Conservation (phyloP, 2,113 vertebrate genomes). For the Nycticryphes semicollaris region DNA sequence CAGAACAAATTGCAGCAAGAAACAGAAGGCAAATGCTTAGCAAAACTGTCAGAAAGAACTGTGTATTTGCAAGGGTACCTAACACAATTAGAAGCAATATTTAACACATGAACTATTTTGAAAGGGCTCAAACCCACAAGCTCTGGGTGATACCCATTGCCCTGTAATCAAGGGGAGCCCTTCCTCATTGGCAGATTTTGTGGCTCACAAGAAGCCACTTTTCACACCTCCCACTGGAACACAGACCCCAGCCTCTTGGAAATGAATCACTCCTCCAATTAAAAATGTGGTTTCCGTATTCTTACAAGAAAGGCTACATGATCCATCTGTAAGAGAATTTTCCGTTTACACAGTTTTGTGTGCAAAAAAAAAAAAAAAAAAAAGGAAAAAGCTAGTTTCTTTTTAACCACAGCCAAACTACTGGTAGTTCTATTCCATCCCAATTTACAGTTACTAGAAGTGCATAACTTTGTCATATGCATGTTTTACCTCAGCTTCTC, state of each 20-base stretch:
- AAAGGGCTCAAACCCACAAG: background rate
- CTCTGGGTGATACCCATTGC: background rate
- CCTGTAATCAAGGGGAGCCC: background rate
- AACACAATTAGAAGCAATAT: background rate
- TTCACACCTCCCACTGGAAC: constrained; percentile 21
- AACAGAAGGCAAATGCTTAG: background rate
- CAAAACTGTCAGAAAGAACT: background rate
- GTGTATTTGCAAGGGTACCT: background rate
- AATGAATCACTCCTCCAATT: background rate
- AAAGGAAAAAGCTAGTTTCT: background rate
- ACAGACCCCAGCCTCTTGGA: background rate
- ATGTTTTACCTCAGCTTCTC: background rate
- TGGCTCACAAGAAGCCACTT: background rate
- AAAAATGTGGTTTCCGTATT: background rate
- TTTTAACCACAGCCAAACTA: background rate
- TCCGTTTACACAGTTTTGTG: background rate
- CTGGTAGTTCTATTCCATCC: background rate
- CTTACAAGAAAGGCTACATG: background rate
- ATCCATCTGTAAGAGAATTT: background rate
- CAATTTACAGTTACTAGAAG: background rate
- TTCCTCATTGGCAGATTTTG: background rate
- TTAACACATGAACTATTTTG: background rate
- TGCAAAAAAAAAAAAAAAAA: background rate
- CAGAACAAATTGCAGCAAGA: background rate
- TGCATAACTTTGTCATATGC: background rate